Evolutionary conservation across 2,797 vertebrate species (phyloP).

Genomic region (Typhlichthys eigenmanni): DNA sequence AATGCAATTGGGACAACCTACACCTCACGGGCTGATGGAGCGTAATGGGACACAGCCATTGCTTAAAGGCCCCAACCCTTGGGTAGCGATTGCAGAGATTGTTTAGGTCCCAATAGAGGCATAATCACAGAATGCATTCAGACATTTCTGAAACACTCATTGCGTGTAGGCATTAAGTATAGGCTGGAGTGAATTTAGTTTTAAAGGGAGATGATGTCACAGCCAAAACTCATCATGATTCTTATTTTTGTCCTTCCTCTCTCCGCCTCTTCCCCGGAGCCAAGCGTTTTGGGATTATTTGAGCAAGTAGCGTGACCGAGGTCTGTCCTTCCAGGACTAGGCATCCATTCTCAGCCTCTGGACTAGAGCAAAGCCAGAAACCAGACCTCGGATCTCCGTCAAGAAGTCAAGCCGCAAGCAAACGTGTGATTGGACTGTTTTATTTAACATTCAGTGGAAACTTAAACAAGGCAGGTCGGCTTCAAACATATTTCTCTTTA

Average conservation of each 20-base stretch:
- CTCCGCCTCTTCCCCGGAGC: constrained; percentile 36
- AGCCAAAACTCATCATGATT: constrained; percentile 26
- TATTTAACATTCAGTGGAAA: constrained; percentile 31
- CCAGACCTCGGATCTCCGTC: constrained; percentile 24
- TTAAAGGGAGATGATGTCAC: constrained; percentile 7
- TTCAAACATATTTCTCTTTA: constrained; percentile 25
- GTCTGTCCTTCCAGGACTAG: constrained; percentile 53
- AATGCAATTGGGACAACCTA: too few species aligned
- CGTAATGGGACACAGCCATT: too few species aligned
- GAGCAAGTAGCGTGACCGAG: constrained; percentile 48
- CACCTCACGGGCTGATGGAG: too few species aligned
- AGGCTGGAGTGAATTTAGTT: too few species aligned
- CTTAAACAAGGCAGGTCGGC: constrained; percentile 33
- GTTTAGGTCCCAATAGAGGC: too few species aligned
- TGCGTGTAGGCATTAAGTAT: too few species aligned
- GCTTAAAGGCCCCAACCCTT: too few species aligned
- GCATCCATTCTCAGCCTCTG: constrained; percentile 50
- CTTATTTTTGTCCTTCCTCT: constrained; percentile 19
- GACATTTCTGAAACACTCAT: too few species aligned
- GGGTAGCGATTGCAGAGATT: too few species aligned
- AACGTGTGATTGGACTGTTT: constrained; percentile 30
- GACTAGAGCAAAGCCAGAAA: constrained; percentile 50
- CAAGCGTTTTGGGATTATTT: constrained; percentile 53
- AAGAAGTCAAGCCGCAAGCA: constrained; percentile 25
- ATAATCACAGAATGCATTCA: too few species aligned